A percentile compares a stretch with the other conserved stretches of the same genome.
These are phyloP conservation scores for Dicerorhinus sumatrensis DNA, from an alignment of 2,113 vertebrate species.

Conservation along the genomic window DNA sequence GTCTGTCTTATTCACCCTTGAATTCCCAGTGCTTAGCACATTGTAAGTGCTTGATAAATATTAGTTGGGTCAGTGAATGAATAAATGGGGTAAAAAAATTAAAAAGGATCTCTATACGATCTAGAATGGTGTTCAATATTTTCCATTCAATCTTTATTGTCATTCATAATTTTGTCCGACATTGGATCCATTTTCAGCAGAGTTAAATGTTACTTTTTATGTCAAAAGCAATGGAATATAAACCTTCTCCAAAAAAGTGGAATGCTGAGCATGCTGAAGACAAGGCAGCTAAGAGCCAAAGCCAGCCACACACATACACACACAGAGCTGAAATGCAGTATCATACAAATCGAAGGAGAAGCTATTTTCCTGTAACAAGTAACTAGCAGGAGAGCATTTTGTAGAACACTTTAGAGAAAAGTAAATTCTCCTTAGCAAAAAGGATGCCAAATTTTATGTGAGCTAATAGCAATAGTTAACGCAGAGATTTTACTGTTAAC, in stretches of 20 bases:
- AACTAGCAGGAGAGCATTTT: not conserved
- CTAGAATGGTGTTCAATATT: not conserved
- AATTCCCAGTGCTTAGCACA: not conserved
- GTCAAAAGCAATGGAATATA: not conserved
- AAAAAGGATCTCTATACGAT: not conserved
- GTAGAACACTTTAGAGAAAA: not conserved
- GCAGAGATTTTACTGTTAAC: not conserved
- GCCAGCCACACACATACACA: not conserved
- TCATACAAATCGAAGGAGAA: not conserved
- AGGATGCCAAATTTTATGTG: not conserved
- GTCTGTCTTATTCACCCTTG: not conserved
- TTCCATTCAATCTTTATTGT: not conserved
- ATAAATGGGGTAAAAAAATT: not conserved
- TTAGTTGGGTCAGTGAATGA: not conserved
- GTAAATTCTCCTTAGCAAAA: not conserved
- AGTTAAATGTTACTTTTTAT: not conserved
- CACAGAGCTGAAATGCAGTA: not conserved
- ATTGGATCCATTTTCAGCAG: not conserved
- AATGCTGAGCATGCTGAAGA: not conserved
- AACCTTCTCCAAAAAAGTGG: not conserved
- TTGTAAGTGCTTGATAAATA: not conserved
- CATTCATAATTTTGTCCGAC: slow-evolving; percentile 14
- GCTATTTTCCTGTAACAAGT: not conserved
- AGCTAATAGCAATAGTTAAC: not conserved
- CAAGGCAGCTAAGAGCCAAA: not conserved